Evolutionary conservation across 2,888 invertebrate genomes (phyloP), one percentile per base, ranked within the genome.

Genomic region (Agelastica alni): DNA sequence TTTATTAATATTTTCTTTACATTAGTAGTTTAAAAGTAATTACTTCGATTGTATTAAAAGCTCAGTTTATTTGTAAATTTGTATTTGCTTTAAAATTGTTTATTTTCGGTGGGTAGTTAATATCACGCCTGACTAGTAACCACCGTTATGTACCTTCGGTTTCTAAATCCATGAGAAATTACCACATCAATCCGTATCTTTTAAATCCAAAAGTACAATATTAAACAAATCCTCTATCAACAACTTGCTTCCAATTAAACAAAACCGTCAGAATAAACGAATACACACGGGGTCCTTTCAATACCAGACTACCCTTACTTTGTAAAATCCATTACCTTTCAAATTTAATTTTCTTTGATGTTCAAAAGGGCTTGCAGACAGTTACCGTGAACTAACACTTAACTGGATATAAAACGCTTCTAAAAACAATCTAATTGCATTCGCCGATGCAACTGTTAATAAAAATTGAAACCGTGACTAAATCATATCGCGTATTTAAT

Each of bases 381-480:
- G 58, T 60, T 61, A 61, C 56, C 57, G 59, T 45, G 58, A 56
- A 49, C 47, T 56, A 63, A 63, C 60, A 61, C 61, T 56, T 49
- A 51, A 55, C 41, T 39, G 45, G 45, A 56, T 55, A 53, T 60
- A 56, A 59, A 62, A 49, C 53, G 53, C 54, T 53, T 53, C 54
- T 55, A 58, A 61, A 63, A 63, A 61, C 59, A 56, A 52, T 54
- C 58, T 63, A 63, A 63, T 63, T 61, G 59, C 59, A 59, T 60
- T 59, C 60, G 60, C 58, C 59, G 56, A 63, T 61, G 61, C 60
- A 60, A 61, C 60, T 61, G 61, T 58, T 56, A 63, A 63, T 63
- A 58, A 60, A 58, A 51, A 58, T 28, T 13, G 36, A 43, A 46
- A 32, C 51, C 37, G 42, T 26, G 17, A 32, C 12, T n/a, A 31